Base-by-base conservation (phyloP, 2,797 vertebrate genomes). In the Salarias fasciatus region DNA sequence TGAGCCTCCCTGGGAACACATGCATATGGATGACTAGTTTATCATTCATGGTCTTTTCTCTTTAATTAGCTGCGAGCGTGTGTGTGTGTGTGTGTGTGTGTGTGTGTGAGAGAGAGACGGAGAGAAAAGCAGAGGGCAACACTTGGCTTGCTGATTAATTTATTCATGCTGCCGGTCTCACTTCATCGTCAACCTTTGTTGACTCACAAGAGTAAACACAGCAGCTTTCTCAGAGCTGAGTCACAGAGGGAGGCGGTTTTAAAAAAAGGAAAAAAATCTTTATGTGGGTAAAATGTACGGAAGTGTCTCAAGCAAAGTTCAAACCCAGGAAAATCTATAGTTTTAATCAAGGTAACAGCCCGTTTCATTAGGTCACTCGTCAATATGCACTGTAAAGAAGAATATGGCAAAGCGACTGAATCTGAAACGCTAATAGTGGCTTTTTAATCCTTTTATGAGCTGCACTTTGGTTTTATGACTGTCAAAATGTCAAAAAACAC, bases 21-120 rank as follows among this genome's bases (percentile, higher is more conserved):
- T 83, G 61, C 69, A 82, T 80, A 76, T 82, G 59, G 50, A 80
- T 76, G 69, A 46, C 53, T 51, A 75, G 30, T 62, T 83, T 79
- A 63, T 71, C 63, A 83, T 82, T 75, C 68, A 52, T 60, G 41
- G 28, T 11, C 55, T 70, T 71, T 71, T 71, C 64, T 61, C 79
- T 67, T 77, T 79, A 70, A 78, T 81, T 83, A 67, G 35, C 13
- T 66, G 2, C 58, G 13, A 55, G 30, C 64, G 43, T 18, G 11
- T 35, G 54, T 48, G 53, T 51, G 69, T n/a, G 31, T 36, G 44
- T 18, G 11, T 35, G 53, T 66, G 2, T 58, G 13, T 53, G 30
- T 62, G 43, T 18, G 11, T 35, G 51, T 66, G 2, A 54, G 13
- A 55, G 30, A 64, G 43, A 18, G 11, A 35, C 51, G 13, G 33